A percentile compares a stretch with the other conserved stretches of the same genome.
phyloP scores from a whole-genome alignment of 2,888 invertebrate species.

The Linnaemya vulpina region DNA sequence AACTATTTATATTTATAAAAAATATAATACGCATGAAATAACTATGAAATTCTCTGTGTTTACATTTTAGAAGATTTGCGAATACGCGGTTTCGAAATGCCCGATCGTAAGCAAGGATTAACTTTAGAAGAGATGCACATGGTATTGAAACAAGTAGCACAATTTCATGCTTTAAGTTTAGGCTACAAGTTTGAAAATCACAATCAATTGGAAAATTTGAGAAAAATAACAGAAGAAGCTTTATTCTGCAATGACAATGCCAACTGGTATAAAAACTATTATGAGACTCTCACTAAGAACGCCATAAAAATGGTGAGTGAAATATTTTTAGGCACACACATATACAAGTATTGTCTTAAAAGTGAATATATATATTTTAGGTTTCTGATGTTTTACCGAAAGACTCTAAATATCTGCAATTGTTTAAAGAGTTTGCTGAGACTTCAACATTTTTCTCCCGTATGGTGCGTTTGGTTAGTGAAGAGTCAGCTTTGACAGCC shows the following conservation, averaged over 20 bases:
- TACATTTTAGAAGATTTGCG: constrained; percentile 85
- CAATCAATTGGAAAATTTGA: constrained; percentile 84
- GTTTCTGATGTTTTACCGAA: constrained; percentile 80
- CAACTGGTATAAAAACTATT: constrained; percentile 88
- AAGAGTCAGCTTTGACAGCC: constrained; percentile 87
- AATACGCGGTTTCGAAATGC: constrained; percentile 86
- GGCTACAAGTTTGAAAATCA: constrained; percentile 86
- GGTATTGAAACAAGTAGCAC: constrained; percentile 86
- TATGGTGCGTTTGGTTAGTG: constrained; percentile 87
- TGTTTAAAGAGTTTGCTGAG: constrained; percentile 86
- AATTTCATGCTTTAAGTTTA: constrained; percentile 87
- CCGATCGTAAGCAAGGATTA: constrained; percentile 86
- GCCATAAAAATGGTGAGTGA: constrained; percentile 86
- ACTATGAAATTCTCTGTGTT: neutral
- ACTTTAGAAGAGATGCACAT: constrained; percentile 85
- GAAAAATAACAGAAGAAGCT: constrained; percentile 83
- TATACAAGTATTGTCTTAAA: neutral
- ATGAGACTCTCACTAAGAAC: constrained; percentile 86
- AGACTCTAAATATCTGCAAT: constrained; percentile 84
- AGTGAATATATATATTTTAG: constrained; percentile 35
- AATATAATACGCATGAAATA: neutral
- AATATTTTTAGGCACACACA: constrained; percentile 68
- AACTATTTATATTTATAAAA: constrained; percentile 40
- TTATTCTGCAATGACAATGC: constrained; percentile 87
- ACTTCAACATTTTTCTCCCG: constrained; percentile 87